Evolutionary conservation across 1,140 invertebrate species (phyloP), one percentile per base, ranked within the genome.

Genomic region (Drosophila parvula): DNA sequence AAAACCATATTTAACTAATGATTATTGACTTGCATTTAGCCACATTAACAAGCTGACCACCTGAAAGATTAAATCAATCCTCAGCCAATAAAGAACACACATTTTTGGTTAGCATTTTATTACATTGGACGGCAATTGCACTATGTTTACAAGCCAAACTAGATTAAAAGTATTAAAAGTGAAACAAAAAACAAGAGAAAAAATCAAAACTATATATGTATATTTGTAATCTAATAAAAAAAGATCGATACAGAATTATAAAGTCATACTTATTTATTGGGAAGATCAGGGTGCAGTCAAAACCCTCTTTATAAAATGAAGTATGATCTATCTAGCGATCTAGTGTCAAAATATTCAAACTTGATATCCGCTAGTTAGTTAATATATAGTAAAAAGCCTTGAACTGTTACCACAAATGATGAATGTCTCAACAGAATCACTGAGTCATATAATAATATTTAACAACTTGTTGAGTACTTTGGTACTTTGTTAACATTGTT

Each of bases 141-240:
- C 30, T 14, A 30, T 44, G 4, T 18, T 51, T 68, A 28, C 38
- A 71, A 71, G 53, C 68, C 68, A 71, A 71, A 71, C 47, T 71
- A 71, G 68, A 30, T 58, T 71, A 71, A 71, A 68, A 71, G 68
- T 71, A 58, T 71, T 71, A 71, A 41, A 18, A 32, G 9, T 10
- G 11, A 62, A 62, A 38, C 30, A 11, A 30, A 51, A 43, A 59
- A 30, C 12, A 3, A 10, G 30, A 48, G 11, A 22, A 38, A 12
- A 65, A 53, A 65, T 44, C 40, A 67, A 53, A 68, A 65, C 18
- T 7, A 44, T 43, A 22, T 44, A 44, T 40, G 36, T 69, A 67
- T 53, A 53, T 69, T 65, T 65, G 38, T 47, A 12, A 43, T 41
- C 53, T 36, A 65, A 69, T 69, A 51, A 64, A 69, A 45, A 22